Base-by-base conservation (phyloP, 2,888 invertebrate species). In the Micoletzkya japonica region DNA sequence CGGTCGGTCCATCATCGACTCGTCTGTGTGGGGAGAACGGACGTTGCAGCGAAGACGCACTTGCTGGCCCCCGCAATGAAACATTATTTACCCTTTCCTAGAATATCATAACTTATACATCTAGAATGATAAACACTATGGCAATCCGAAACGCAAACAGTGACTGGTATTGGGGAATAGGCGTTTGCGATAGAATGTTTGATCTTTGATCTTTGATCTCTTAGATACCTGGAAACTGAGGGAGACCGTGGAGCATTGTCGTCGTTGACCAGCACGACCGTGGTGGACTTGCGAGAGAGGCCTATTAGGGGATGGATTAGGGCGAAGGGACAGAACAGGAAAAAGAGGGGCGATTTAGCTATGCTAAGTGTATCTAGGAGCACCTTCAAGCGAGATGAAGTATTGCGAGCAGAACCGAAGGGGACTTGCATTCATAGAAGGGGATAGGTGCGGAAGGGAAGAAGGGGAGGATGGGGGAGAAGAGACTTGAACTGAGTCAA, bases 261-360 rank as follows among this genome's bases (percentile, higher is more conserved):
- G 10, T 71, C 73, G 39, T 70, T 70, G 36, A 73, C 66, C 34
- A 71, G 72, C 0, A 73, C 73, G 24, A 73, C 72, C 7, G 73
- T 73, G 7, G 73, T 73, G 17, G 73, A 71, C 50, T 73, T 73
- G 60, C 59, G 73, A 66, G 57, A 66, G n/a, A 73, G 56, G 4
- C 71, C 73, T 73, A 37, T n/a, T n/a, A n/a, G n/a, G n/a, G n/a
- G n/a, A n/a, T n/a, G 39, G 17, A 39, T 39, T 7, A 39, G 17
- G 17, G 39, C 7, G 39, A 39, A 7, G 39, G 17, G 17, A 39
- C 39, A 39, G 6, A 6, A 52, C 52, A 52, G n/a, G n/a, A n/a
- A n/a, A n/a, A n/a, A n/a, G n/a, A n/a, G n/a, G n/a, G n/a, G n/a
- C n/a, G n/a, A n/a, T n/a, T n/a, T n/a, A n/a, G n/a, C n/a, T n/a